A percentile compares a stretch with the other conserved stretches of the same genome.
These are phyloP conservation scores for Lamproptera curius DNA, from an alignment of 2,888 invertebrate genomes.

Conservation along the genomic window DNA sequence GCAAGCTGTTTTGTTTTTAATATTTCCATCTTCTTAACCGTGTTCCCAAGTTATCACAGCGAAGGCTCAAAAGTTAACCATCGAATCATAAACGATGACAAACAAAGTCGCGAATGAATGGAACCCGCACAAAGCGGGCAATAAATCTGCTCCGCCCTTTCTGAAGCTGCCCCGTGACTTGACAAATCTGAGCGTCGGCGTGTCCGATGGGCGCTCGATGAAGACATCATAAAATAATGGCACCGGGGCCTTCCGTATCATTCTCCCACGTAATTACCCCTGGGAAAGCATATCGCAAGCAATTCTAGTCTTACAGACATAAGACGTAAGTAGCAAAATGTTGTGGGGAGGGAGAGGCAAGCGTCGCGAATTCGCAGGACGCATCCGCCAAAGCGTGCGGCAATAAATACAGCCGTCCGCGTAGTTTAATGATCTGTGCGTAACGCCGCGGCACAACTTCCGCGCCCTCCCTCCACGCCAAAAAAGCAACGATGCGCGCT, in stretches of 20 bases:
- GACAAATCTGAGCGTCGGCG: constrained; percentile 43
- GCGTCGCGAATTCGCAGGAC: constrained; percentile 37
- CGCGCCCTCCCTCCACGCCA: constrained; percentile 67
- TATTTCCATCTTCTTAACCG: too few relatives aligned
- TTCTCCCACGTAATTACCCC: constrained; percentile 47
- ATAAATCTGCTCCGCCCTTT: constrained; percentile 40
- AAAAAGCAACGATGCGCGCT: constrained; percentile 46
- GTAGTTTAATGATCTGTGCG: constrained; percentile 70
- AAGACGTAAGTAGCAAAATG: constrained; percentile 25
- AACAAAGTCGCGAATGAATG: constrained; percentile 16
- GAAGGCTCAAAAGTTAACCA: too few relatives aligned
- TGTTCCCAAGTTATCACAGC: too few relatives aligned
- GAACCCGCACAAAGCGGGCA: constrained; percentile 31
- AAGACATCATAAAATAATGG: constrained; percentile 73
- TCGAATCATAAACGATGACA: background rate
- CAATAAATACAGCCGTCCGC: constrained; percentile 65
- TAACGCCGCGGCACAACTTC: constrained; percentile 67
- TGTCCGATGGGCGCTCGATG: constrained; percentile 44
- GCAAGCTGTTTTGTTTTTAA: too few relatives aligned
- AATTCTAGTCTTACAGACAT: constrained; percentile 4
- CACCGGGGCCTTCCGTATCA: constrained; percentile 51
- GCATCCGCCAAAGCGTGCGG: constrained; percentile 62
- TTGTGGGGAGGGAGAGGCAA: constrained; percentile 23
- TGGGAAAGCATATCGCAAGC: constrained; percentile 25
- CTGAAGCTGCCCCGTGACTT: constrained; percentile 41